Evolutionary conservation across 2,888 invertebrate species (phyloP).

Genomic region (Cephus nigrinus): DNA sequence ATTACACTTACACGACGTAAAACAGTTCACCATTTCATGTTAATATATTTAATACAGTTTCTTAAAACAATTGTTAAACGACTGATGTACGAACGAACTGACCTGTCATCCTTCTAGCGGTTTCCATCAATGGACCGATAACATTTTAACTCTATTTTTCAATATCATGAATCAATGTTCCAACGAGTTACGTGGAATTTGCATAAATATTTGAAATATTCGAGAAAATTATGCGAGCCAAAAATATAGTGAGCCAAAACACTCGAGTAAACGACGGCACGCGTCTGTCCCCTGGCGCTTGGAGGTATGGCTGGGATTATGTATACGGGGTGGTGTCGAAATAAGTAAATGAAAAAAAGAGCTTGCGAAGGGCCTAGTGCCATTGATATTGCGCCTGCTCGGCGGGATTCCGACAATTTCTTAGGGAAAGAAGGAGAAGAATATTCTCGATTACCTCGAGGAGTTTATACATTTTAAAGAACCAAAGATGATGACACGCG

Average conservation of each 20-base stretch:
- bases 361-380: no score
- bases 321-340: background rate
- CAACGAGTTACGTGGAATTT: background rate
- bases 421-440: background rate
- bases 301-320: background rate
- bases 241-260: background rate
- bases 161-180: background rate
- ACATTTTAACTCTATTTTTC: no score
- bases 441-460: background rate
- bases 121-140: background rate
- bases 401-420: constrained; percentile 14
- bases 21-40: background rate
- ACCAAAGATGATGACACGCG: background rate
- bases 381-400: no score
- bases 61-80: background rate
- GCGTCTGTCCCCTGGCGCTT: background rate
- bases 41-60: background rate
- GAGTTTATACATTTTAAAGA: background rate
- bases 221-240: background rate
- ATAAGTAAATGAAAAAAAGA: background rate
- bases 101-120: background rate
- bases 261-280: background rate
- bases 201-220: background rate
- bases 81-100: background rate
- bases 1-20: background rate